Percentiles rank a stretch among this genome's conserved stretches.
phyloP scores from a whole-genome alignment of 2,113 vertebrate species.

The Glaucidium brasilianum region DNA sequence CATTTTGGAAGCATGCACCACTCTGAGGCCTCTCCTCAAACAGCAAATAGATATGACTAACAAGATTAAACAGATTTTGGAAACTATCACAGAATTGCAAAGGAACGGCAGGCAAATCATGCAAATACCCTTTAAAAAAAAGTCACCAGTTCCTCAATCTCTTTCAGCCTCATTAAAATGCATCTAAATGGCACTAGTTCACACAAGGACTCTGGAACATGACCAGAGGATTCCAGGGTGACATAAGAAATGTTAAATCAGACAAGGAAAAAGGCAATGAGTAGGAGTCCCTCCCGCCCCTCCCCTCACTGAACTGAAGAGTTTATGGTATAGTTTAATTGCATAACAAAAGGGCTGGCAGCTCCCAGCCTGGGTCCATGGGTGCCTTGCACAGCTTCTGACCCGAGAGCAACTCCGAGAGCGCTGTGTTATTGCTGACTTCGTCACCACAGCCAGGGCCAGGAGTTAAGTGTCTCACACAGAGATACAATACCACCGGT shows the following conservation, averaged over 20 bases:
- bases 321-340: background rate
- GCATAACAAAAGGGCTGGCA: background rate
- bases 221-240: background rate
- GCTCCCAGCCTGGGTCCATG: background rate
- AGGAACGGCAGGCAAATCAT: background rate
- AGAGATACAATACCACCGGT: background rate
- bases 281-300: background rate
- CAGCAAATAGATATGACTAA: fast-evolving
- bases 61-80: background rate
- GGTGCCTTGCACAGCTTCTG: background rate
- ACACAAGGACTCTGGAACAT: background rate
- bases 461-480: background rate
- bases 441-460: background rate
- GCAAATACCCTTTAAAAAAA: background rate
- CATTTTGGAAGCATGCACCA: background rate
- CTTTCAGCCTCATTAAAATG: background rate
- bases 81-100: background rate
- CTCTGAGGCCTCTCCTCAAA: background rate
- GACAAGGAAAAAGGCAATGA: background rate
- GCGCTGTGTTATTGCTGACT: fast-evolving
- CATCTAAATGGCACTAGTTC: background rate
- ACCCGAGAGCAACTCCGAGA: background rate
- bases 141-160: background rate
- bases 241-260: background rate
- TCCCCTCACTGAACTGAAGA: background rate